These are phyloP conservation scores for Tonatia bakeri DNA, from an alignment of 2,113 vertebrate species.

Conservation along the genomic window DNA sequence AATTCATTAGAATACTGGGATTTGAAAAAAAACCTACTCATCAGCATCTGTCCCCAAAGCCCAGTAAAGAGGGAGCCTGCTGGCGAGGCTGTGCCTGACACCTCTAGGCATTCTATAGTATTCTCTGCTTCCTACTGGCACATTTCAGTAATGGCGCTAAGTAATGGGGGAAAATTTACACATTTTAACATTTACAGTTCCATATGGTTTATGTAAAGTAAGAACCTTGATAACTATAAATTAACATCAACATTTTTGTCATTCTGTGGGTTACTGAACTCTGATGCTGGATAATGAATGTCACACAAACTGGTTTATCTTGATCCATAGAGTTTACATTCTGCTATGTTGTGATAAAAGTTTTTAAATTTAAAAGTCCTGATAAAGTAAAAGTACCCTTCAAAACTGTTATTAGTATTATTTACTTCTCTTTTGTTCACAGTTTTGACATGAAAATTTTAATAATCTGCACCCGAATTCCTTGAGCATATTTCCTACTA, in stretches of 20 bases:
- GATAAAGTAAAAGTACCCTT: not conserved
- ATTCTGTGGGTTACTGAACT: not conserved
- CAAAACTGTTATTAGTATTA: not conserved
- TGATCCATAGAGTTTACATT: not conserved
- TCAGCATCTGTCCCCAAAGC: not conserved
- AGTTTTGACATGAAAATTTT: not conserved
- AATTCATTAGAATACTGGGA: not conserved
- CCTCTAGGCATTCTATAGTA: slow-evolving; percentile 3
- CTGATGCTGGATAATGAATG: not conserved
- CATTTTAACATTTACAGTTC: not conserved
- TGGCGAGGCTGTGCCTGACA: not conserved
- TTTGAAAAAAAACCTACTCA: not conserved
- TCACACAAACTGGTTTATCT: not conserved
- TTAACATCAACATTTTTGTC: not conserved
- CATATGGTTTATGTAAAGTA: not conserved
- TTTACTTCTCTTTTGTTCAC: not conserved
- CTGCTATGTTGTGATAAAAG: not conserved
- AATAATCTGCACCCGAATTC: not conserved
- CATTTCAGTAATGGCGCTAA: not conserved
- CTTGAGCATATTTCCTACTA: not conserved
- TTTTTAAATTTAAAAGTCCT: slow-evolving; percentile 10
- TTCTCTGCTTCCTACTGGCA: not conserved
- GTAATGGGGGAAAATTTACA: not conserved
- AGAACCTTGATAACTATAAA: not conserved
- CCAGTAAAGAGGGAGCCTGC: not conserved